Conservation (phyloP, 2,888 invertebrate genomes). For the Melieria picta region DNA sequence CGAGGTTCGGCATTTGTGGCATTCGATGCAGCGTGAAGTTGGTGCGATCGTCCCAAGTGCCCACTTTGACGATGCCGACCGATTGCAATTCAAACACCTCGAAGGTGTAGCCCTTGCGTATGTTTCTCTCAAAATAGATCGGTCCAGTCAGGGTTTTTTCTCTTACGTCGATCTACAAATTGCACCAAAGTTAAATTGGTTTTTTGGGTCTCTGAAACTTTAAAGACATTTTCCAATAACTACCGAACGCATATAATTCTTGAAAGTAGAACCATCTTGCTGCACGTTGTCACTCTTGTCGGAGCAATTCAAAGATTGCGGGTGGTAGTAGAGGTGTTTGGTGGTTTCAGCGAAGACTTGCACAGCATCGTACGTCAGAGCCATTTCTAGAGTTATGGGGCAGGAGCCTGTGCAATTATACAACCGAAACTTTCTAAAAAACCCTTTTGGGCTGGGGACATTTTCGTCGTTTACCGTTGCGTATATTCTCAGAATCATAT, state of each 20-base stretch:
- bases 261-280: slow-evolving; percentile 82
- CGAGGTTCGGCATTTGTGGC: slow-evolving; percentile 60
- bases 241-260: slow-evolving; percentile 75
- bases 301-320: slow-evolving; percentile 70
- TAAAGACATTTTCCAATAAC: slow-evolving; percentile 3
- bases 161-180: slow-evolving; percentile 66
- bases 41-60: slow-evolving; percentile 74
- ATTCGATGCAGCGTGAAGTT: slow-evolving; percentile 70
- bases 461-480: slow-evolving; percentile 41
- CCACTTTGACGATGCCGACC: slow-evolving; percentile 74
- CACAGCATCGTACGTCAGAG: slow-evolving; percentile 86
- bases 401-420: slow-evolving; percentile 49
- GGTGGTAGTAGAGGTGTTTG: slow-evolving; percentile 70
- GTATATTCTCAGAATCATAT: slow-evolving; percentile 36
- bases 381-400: slow-evolving; percentile 72
- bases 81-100: slow-evolving; percentile 75
- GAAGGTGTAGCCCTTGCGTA: slow-evolving; percentile 74
- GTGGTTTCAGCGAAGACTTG: slow-evolving; percentile 81
- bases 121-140: slow-evolving; percentile 82
- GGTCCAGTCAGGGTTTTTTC: slow-evolving; percentile 72
- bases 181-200: background rate
- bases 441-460: background rate
- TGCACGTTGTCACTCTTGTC: slow-evolving; percentile 72
- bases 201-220: background rate
- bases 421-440: background rate